These are phyloP conservation scores for Catharus bicknelli DNA, from an alignment of 2,113 vertebrate species.

Conservation along the genomic window DNA sequence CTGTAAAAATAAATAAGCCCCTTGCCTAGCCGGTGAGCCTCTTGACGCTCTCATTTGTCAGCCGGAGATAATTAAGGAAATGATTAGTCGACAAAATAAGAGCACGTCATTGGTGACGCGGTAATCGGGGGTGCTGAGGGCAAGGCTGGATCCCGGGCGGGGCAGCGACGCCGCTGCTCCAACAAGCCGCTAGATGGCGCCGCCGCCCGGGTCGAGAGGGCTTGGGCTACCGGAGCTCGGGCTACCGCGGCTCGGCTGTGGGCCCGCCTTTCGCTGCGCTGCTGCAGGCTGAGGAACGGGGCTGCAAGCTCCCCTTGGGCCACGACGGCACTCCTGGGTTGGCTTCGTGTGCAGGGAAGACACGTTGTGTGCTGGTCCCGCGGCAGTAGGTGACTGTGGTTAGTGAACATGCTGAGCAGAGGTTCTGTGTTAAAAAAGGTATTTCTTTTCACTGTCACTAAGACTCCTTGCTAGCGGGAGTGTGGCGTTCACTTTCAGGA, in stretches of 20 bases:
- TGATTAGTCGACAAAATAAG: neutral
- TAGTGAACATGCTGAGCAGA: neutral
- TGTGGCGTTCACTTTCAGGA: neutral
- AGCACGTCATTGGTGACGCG: rapidly evolving
- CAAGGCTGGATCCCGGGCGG: neutral
- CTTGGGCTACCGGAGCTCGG: neutral
- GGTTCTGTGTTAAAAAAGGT: rapidly evolving
- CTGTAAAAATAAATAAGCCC: neutral
- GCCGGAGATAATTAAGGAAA: neutral
- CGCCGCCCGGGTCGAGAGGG: neutral
- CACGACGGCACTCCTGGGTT: neutral
- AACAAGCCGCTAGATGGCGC: neutral
- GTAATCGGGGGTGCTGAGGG: rapidly evolving
- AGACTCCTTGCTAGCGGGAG: neutral
- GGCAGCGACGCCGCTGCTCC: neutral
- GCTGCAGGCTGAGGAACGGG: neutral
- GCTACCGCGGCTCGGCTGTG: neutral
- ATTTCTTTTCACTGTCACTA: neutral
- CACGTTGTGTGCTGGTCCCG: rapidly evolving
- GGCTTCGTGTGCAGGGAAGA: rapidly evolving
- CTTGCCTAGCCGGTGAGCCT: neutral
- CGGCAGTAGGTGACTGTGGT: neutral
- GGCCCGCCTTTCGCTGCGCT: neutral
- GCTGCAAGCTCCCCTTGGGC: neutral
- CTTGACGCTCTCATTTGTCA: neutral